These are phyloP conservation scores for Molossus alvarezi DNA, from an alignment of 2,797 vertebrate species.

Conservation along the genomic window DNA sequence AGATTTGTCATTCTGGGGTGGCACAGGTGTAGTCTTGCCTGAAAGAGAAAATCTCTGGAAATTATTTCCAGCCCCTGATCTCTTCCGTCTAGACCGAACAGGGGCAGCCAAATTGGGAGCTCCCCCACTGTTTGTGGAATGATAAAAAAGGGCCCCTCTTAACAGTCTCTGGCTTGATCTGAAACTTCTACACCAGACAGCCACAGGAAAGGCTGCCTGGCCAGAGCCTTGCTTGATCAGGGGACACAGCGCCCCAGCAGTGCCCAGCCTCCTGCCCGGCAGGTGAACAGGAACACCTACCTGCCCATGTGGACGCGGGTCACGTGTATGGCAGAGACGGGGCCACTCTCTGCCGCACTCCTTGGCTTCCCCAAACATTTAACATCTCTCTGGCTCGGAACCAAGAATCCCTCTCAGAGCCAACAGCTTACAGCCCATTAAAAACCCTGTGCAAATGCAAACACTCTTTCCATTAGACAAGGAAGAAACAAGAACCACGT, in stretches of 20 bases:
- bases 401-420: slow-evolving; percentile 79
- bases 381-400: slow-evolving; percentile 74
- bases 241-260: background rate
- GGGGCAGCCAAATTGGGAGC: slow-evolving; percentile 18
- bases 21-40: slow-evolving; percentile 63
- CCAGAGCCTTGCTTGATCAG: background rate
- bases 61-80: slow-evolving; percentile 53
- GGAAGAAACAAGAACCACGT: slow-evolving; percentile 84
- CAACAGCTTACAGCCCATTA: slow-evolving; percentile 72
- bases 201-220: background rate
- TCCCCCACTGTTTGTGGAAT: slow-evolving; percentile 52
- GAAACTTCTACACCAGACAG: background rate
- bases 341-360: slow-evolving; percentile 37
- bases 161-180: slow-evolving; percentile 2
- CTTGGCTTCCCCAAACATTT: slow-evolving; percentile 63
- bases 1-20: slow-evolving; percentile 41
- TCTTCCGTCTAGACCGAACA: slow-evolving; percentile 38
- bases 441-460: slow-evolving; percentile 80
- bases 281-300: background rate
- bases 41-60: slow-evolving; percentile 62
- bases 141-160: background rate
- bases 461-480: slow-evolving; percentile 79
- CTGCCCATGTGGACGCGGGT: background rate
- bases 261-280: background rate
- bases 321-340: slow-evolving; percentile 21